Evolutionary conservation across 2,888 invertebrate genomes (phyloP).

Genomic region (Xestia ashworthii): DNA sequence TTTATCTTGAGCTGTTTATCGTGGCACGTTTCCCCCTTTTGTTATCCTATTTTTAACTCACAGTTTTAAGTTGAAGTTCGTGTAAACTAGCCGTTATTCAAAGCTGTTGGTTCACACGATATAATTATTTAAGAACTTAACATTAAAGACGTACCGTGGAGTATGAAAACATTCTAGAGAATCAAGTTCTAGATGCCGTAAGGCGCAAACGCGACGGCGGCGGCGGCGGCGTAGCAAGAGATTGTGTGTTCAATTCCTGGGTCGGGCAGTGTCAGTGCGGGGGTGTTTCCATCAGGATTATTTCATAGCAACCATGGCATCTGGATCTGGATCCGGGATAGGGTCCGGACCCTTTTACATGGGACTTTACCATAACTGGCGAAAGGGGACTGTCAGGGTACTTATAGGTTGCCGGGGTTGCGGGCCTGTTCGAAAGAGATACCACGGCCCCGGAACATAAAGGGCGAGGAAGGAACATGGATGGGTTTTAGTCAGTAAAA

Average conservation of each 20-base stretch:
- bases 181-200: neutral
- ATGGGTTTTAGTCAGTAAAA: too few relatives aligned
- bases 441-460: too few relatives aligned
- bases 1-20: conserved; percentile 51
- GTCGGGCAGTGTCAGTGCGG: neutral
- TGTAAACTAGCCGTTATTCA: conserved; percentile 36
- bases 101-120: conserved; percentile 29
- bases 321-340: too few relatives aligned
- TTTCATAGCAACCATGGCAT: neutral
- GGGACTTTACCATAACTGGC: neutral
- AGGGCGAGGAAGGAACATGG: too few relatives aligned
- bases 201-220: neutral
- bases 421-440: too few relatives aligned
- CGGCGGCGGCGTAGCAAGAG: neutral
- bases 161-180: neutral
- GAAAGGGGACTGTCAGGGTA: neutral
- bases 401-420: too few relatives aligned
- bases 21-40: conserved; percentile 34
- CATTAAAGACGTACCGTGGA: neutral
- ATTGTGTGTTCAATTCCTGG: neutral
- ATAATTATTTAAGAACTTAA: conserved; percentile 14
- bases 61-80: conserved; percentile 35
- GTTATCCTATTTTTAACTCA: conserved; percentile 24
- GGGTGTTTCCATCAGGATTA: neutral
- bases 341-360: neutral